Percentiles rank a stretch among this genome's conserved stretches.
Conservation (phyloP, 2,797 vertebrate species). For the Amniataba percoides region DNA sequence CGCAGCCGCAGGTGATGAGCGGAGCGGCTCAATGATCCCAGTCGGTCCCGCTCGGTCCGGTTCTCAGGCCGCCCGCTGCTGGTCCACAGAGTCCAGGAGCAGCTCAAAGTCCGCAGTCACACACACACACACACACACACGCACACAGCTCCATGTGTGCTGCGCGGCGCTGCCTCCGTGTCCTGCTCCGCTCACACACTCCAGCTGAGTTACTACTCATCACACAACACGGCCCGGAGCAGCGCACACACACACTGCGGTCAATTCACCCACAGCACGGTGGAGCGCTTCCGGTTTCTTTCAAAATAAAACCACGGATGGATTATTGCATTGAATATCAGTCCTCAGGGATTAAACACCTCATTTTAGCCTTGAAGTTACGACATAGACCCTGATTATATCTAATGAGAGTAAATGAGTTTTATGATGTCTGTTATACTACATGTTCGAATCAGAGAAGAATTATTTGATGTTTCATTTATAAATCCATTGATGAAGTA, state of each 20-base stretch:
- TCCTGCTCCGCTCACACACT: slow-evolving; percentile 29
- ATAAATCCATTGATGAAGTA: neutral
- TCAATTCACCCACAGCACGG: accelerated
- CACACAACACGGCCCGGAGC: slow-evolving; percentile 60
- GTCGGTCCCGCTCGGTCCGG: slow-evolving; percentile 4
- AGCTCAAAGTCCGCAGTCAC: too few relatives aligned
- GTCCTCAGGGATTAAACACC: too few relatives aligned
- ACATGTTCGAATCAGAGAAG: neutral
- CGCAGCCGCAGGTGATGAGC: slow-evolving; percentile 61
- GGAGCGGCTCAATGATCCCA: slow-evolving; percentile 51
- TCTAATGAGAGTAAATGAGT: neutral
- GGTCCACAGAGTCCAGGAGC: too few relatives aligned
- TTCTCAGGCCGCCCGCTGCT: neutral
- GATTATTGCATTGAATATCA: neutral
- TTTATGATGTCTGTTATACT: neutral
- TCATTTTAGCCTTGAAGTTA: neutral
- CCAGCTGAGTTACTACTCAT: slow-evolving; percentile 54
- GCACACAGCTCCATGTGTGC: slow-evolving; percentile 23
- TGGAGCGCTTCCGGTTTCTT: neutral
- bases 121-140: too few relatives aligned
- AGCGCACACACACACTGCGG: slow-evolving; percentile 43
- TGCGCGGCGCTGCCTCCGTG: neutral
- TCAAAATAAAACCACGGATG: slow-evolving; percentile 51
- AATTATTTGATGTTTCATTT: neutral
- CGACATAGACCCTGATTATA: neutral